Conservation (phyloP, 2,888 invertebrate species). For the Melikaiella ostensackeni region DNA sequence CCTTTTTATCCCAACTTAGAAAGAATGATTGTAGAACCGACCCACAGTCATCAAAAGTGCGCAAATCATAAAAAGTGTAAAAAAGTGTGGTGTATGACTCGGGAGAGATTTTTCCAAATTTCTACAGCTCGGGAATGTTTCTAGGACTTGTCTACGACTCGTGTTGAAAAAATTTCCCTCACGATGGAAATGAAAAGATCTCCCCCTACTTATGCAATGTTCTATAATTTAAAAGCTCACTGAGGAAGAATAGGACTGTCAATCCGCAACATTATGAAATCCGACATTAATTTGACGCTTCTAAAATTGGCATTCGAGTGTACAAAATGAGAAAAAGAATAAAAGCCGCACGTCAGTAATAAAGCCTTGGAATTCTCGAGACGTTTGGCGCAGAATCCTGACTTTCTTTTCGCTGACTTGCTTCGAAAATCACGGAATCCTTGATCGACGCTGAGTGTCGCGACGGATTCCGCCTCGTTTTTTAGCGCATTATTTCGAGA, state of each 20-base stretch:
- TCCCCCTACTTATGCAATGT: too few species aligned
- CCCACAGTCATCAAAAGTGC: too few species aligned
- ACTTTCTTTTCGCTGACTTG: constrained; percentile 16
- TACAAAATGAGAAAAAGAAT: constrained; percentile 18
- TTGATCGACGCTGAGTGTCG: constrained; percentile 48
- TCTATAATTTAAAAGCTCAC: constrained; percentile 17
- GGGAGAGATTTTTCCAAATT: too few species aligned
- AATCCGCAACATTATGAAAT: constrained; percentile 22
- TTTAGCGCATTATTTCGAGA: constrained; percentile 53
- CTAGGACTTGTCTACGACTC: too few species aligned
- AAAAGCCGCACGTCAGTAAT: constrained; percentile 37
- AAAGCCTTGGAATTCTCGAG: constrained; percentile 11
- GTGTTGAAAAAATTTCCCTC: too few species aligned
- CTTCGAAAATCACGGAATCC: constrained; percentile 48
- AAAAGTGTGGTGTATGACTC: too few species aligned
- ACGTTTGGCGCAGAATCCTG: background rate
- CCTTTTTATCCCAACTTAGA: too few species aligned
- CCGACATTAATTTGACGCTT: constrained; percentile 37
- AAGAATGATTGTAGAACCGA: too few species aligned
- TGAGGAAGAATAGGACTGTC: constrained; percentile 27
- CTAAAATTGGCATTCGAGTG: constrained; percentile 20
- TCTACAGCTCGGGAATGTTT: too few species aligned
- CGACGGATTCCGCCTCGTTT: constrained; percentile 45
- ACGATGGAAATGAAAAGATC: too few species aligned
- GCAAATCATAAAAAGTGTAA: too few species aligned